Base-by-base conservation (phyloP, 2,797 vertebrate species). In the Sardinella longiceps region DNA sequence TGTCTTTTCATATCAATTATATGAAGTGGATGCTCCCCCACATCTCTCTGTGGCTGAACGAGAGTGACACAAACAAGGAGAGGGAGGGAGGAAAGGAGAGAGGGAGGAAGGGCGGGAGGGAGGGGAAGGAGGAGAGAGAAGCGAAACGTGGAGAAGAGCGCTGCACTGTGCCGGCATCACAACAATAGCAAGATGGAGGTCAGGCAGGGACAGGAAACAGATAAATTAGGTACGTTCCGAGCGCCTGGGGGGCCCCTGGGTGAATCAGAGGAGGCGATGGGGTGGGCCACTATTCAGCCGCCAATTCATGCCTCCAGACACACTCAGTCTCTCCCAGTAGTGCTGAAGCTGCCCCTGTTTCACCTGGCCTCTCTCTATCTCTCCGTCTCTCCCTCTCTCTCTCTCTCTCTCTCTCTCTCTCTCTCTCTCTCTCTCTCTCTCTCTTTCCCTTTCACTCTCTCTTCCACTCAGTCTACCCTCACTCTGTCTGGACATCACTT, bases 191-290 rank as follows among this genome's bases (percentile, higher is more conserved):
- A 87, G 82, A 88, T 83, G 80, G 84, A 84, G 89, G 83, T 87
- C 81, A 87, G 37, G 70, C 86, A 80, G 84, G 74, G 81, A 87
- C 81, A 87, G 80, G 86, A 84, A 85, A 87, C 84, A 85, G 81
- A 87, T 87, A 81, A 85, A 87, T 87, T 81, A 85, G 46, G 50
- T 83, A 81, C 70, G 74, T 85, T 77, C 80, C 51, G 83, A 53
- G 18, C 6, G 77, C 51, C 81, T 39, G 82, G 82, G 60, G 84
- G 85, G 37, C 7, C 30, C 30, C 30, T 77, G 80, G 80, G 85
- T 53, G 20, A 86, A 86, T 83, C 15, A 48, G 20, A 85, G 74
- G 81, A 48, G 33, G 56, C 80, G 82, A 60, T 86, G 43, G 45
- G 56, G 82, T 48, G 58, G 81, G 60, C 82, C 60, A 86, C 85